Evolutionary conservation across 2,113 vertebrate species (phyloP), one percentile per base, ranked within the genome.

Genomic region (Eulemur macaco): DNA sequence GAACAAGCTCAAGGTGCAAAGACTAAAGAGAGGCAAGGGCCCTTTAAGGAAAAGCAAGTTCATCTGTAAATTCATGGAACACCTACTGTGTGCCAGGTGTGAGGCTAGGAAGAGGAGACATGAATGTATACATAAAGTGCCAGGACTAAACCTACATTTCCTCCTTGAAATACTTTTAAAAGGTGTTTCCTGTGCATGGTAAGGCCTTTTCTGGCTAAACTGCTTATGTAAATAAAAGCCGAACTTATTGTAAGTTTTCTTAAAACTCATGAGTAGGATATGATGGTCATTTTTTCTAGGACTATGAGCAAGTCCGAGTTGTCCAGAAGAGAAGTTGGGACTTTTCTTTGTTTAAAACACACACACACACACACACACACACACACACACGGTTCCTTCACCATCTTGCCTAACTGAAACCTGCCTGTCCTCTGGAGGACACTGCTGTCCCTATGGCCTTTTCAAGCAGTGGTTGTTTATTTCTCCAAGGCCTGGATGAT

Each of bases 11-110:
- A 23, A 54, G 42, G 23, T 34, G 25, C 69, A 78, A 50, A 86
- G 69, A 47, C 82, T 78, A 60, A 91, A 54, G 66, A 83, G 34
- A 68, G 54, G 15, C 27, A 3, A 52, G 66, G 34, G 68, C n/a
- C 50, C 50, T 84, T 84, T 81, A 78, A 94, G 77, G 77, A 93
- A 90, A 74, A 84, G 39, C 66, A 85, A 78, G 66, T 76, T 66
- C 8, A 25, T 90, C 64, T 31, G 66, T 92, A n/a, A 71, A 47
- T 34, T 39, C 76, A 27, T 7, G 4, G 42, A 83, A 68, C n/a
- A 34, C 39, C 47, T 95, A 27, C 50, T 4, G 1, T 64, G 58
- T 20, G 77, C 89, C 68, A 83, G 73, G 68, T 37, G 17, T 8
- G 27, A 89, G 64, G 69, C 68, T 39, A 45, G 13, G 80, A 74